A percentile compares a stretch with the other conserved stretches of the same genome.
These are phyloP conservation scores for Agapetus fuscipes DNA, from an alignment of 2,888 invertebrate genomes.

Conservation along the genomic window DNA sequence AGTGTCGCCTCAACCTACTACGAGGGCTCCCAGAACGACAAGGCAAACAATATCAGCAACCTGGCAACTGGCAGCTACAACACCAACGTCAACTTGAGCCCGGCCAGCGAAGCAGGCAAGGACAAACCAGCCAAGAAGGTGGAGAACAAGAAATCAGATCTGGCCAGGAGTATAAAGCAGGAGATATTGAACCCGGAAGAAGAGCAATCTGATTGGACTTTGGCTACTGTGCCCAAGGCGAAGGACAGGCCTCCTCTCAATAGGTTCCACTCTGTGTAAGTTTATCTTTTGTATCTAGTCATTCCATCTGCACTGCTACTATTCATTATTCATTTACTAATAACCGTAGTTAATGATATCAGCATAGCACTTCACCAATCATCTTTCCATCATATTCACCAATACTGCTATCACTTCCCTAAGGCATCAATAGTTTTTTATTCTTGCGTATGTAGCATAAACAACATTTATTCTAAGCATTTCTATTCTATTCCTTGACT, in stretches of 20 bases:
- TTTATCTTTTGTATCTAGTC: conserved; percentile 25
- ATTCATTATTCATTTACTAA: conserved; percentile 1
- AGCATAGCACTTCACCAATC: not conserved
- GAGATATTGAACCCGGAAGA: conserved; percentile 30
- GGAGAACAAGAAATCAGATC: not conserved
- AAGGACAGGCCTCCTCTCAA: conserved; percentile 32
- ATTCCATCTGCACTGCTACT: not conserved
- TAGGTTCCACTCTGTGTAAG: conserved; percentile 40
- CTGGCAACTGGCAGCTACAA: conserved; percentile 16
- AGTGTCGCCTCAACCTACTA: conserved; percentile 4
- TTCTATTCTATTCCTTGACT: not conserved
- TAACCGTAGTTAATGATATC: not conserved
- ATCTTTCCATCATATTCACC: not conserved
- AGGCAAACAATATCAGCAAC: conserved; percentile 12
- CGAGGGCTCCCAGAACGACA: not conserved
- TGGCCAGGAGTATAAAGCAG: conserved; percentile 32
- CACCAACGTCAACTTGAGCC: conserved; percentile 35
- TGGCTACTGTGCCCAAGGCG: conserved; percentile 31
- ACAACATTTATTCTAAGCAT: not conserved
- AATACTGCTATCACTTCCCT: too few relatives aligned
- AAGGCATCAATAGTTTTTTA: not conserved
- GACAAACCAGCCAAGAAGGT: conserved; percentile 23
- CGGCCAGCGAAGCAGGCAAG: conserved; percentile 27
- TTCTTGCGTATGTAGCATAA: not conserved
- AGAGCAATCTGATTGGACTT: conserved; percentile 35